Evolutionary conservation across 2,888 invertebrate species (phyloP), one percentile per base, ranked within the genome.

Genomic region (Mythimna pallens): DNA sequence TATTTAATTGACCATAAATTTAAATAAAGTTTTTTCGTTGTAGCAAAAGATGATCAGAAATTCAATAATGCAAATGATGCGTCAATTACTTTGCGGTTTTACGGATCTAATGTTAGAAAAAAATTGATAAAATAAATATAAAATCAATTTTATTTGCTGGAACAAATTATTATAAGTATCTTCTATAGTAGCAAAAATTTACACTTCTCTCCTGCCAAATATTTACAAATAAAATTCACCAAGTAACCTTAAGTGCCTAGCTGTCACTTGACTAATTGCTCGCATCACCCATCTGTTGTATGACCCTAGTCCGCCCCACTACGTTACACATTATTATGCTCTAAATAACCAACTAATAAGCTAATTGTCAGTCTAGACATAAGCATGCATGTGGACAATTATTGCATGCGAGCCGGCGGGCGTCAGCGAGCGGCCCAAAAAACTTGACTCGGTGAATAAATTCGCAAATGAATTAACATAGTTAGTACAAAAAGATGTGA

Each of bases 311-410:
- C 78, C 78, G 80, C 73, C 66, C 72, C 73, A 55, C 64, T 59
- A n/a, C 57, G 17, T 47, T 47, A 47, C 47, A 47, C 17, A 70
- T 81, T 85, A 87, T 76, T 87, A 86, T 85, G 90, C 88, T 90
- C 91, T 83, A 86, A 86, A 90, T 90, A 86, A 73, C 81, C 65
- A 77, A 61, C 66, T 90, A 89, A 90, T 82, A 64, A 81, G 84
- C 65, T 83, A 87, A 88, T 88, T 83, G 82, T 65, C 59, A 76
- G 80, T 81, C 82, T 62, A 80, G 78, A 80, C 78, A 76, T 76
- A 81, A 76, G 76, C 80, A 79, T 65, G 87, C 82, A 84, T 81
- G 73, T 71, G 65, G 63, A 70, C 72, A 74, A 76, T 78, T 70
- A 82, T 76, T 72, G 85, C 87, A 85, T 81, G 82, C 67, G 52